phyloP scores from a whole-genome alignment of 2,797 vertebrate genomes.

The Discoglossus pictus region DNA sequence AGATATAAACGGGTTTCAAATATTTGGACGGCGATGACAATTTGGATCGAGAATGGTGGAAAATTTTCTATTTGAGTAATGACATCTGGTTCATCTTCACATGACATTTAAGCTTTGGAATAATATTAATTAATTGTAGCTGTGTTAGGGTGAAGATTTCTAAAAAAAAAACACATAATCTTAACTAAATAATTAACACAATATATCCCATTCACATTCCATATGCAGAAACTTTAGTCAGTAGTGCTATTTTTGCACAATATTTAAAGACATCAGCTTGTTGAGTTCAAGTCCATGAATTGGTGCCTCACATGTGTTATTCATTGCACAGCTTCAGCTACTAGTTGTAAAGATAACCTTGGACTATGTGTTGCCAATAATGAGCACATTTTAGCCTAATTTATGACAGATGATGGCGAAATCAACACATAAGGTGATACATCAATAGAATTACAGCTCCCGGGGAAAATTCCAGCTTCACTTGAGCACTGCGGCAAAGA shows the following conservation, averaged over 20 bases:
- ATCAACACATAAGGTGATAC: neutral
- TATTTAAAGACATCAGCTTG: too few relatives aligned
- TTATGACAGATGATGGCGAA: slow-evolving; percentile 21
- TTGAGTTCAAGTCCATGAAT: too few relatives aligned
- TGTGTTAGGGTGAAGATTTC: too few relatives aligned
- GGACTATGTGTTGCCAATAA: slow-evolving; percentile 19
- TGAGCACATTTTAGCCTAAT: slow-evolving; percentile 15
- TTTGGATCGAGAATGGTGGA: slow-evolving; percentile 10
- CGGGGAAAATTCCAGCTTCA: too few relatives aligned
- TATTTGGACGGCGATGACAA: neutral
- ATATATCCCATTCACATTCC: too few relatives aligned
- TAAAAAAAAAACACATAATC: too few relatives aligned
- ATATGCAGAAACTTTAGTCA: too few relatives aligned
- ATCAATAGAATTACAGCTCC: too few relatives aligned
- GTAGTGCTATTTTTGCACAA: too few relatives aligned
- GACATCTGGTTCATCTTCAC: slow-evolving; percentile 21
- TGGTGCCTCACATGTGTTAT: slow-evolving; percentile 21
- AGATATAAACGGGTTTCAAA: neutral
- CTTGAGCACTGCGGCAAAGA: too few relatives aligned
- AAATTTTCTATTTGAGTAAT: neutral
- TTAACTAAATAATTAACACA: too few relatives aligned
- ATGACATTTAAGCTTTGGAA: neutral
- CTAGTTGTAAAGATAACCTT: slow-evolving; percentile 37
- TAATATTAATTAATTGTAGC: too few relatives aligned
- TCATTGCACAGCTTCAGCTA: slow-evolving; percentile 22